Evolutionary conservation across 92 coral and sea anemone species (phyloP), one percentile per base, ranked within the genome.

Genomic region (Meandrina meandrites): DNA sequence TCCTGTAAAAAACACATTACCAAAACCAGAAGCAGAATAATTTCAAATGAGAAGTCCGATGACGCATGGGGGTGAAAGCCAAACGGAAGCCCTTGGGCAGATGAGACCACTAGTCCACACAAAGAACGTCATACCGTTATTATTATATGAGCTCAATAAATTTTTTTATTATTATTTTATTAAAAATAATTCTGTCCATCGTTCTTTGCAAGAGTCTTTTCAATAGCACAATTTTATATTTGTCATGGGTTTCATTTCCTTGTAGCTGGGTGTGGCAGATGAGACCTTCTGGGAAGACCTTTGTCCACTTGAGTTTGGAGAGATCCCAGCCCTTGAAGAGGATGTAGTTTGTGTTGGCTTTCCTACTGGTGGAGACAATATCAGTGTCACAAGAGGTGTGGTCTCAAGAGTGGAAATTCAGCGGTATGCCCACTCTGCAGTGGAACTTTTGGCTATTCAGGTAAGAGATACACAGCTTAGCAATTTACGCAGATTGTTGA

Each of bases 301-400:
- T 21, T 91, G 90, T 85, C 98, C 98, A 24, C 84, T 94, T 78
- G 90, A 92, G 37, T 94, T 94, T 91, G 98, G 98, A 19, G 85
- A 90, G 53, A 89, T 94, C 11, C 98, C 98, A 31, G 89, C 90
- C 24, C 90, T 94, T 27, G 98, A 94, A 75, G 98, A 94, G 62
- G 98, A 94, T 93, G 98, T 94, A 30, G 98, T 94, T 37, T 94
- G 98, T 75, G 98, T 94, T 66, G 98, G 98, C 42, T 94, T 94
- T 66, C 98, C 98, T 0, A 94, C 98, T 34, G 98, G 98, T 76
- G 98, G 98, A 75, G 98, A 94, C 81, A 94, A 94, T 58, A 94
- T 94, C 48, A 93, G 98, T 58, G 96, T 94, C 81, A 94, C 98
- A 31, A 88, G 98, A 89, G 98, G 98, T 16, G 98, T 94, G 78